Evolutionary conservation across 2,113 vertebrate species (phyloP).

Genomic region (Spea multiplicata): DNA sequence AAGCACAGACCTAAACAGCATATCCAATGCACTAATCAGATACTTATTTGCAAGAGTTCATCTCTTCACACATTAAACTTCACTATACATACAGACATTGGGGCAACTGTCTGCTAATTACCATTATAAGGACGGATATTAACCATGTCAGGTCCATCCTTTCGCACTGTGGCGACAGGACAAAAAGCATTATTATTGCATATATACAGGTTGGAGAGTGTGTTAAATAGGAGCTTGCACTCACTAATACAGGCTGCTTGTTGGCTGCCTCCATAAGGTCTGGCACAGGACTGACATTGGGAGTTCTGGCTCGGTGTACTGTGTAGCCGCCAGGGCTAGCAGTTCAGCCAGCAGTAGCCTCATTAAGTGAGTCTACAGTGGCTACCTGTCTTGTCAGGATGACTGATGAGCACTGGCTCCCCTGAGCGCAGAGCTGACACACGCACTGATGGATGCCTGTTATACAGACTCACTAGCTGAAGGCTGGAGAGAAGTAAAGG

Average conservation of each 20-base stretch:
- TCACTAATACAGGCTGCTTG: neutral
- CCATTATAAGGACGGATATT: too few relatives aligned
- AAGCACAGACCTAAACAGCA: too few relatives aligned
- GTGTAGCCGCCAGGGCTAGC: slow-evolving; percentile 16
- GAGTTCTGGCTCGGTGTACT: neutral
- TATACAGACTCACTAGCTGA: slow-evolving; percentile 45
- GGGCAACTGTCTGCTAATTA: too few relatives aligned
- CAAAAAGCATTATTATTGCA: too few relatives aligned
- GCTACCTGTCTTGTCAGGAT: slow-evolving; percentile 45
- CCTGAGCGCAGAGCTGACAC: slow-evolving; percentile 31
- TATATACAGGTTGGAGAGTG: too few relatives aligned
- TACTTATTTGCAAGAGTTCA: too few relatives aligned
- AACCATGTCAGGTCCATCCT: too few relatives aligned
- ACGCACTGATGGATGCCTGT: slow-evolving; percentile 41
- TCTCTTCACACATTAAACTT: too few relatives aligned
- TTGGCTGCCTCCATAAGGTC: neutral
- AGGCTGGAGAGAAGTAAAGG: slow-evolving; percentile 17
- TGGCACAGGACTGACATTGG: slow-evolving; percentile 23
- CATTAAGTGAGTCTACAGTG: slow-evolving; percentile 39
- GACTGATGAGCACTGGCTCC: slow-evolving; percentile 30
- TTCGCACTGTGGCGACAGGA: too few relatives aligned
- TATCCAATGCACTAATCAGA: too few relatives aligned
- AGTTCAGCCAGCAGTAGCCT: slow-evolving; percentile 26
- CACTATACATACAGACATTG: too few relatives aligned
- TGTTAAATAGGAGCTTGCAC: slow-evolving; percentile 12